These are phyloP conservation scores for Crotalus viridis DNA, from an alignment of 2,113 vertebrate species.

Conservation along the genomic window DNA sequence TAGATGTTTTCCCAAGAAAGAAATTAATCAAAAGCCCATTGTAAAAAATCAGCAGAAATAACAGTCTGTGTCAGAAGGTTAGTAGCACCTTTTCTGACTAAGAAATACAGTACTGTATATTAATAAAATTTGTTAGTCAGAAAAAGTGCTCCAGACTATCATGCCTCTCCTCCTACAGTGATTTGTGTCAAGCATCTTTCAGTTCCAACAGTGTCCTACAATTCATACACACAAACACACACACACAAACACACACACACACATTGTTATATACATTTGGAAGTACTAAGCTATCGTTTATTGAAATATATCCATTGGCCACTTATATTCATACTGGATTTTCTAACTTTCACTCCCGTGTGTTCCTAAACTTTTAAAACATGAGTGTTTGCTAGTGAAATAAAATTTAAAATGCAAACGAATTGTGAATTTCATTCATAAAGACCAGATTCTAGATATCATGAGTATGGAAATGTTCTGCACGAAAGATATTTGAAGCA, in stretches of 20 bases:
- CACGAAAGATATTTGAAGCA: not conserved
- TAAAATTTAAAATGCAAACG: not conserved
- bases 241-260: not conserved
- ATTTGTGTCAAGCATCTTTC: not conserved
- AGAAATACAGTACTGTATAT: too few relatives aligned
- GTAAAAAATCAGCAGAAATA: not conserved
- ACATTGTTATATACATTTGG: not conserved
- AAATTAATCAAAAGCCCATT: not conserved
- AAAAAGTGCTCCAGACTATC: not conserved
- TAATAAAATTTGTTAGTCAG: not conserved
- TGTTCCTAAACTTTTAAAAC: not conserved
- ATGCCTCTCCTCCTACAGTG: not conserved
- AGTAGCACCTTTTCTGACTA: not conserved
- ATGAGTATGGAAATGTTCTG: not conserved
- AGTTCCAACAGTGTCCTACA: not conserved
- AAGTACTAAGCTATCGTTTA: not conserved
- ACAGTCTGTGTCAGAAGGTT: not conserved
- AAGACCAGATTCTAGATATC: not conserved
- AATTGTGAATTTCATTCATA: not conserved
- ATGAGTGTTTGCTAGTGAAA: not conserved
- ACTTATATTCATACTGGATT: not conserved
- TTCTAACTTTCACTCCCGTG: too few relatives aligned
- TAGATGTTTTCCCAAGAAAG: not conserved
- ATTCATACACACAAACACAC: not conserved
- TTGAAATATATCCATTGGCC: not conserved